Base-by-base conservation (phyloP, 2,113 vertebrate genomes). In the Malurus cyaneus region DNA sequence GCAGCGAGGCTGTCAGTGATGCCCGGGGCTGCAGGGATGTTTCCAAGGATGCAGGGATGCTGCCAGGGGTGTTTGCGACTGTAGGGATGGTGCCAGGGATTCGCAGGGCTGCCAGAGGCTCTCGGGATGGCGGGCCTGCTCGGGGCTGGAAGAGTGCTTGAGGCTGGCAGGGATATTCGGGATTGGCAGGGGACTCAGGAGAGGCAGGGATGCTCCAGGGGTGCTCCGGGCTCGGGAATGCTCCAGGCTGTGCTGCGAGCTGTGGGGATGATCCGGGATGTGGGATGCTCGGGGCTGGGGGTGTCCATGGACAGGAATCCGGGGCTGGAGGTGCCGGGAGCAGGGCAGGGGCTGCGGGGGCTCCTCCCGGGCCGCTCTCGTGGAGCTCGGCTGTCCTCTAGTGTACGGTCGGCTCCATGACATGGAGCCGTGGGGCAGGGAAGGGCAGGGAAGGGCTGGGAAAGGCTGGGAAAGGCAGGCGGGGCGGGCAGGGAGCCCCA, bases 361-460 rank as follows among this genome's bases (percentile, higher is more conserved):
- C 32, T 10, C 34, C 70, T 47, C 16, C 31, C 9, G n/a, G 23
- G 10, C 34, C 0, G 4, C 46, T 76, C 26, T 8, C 47, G 13
- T 95, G 92, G 96, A 93, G 81, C 94, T 95, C 87, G 87, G 81
- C 92, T 96, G 96, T 47, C 96, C 93, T 29, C 96, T 96, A 96
- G 94, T 7, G 96, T 80, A 44, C 80, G 5, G 7, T 41, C 12
- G n/a, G 73, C 89, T 95, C 60, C 87, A 96, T 67, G 60, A 54
- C 93, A 94, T 19, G 28, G 52, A 4, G 42, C 44, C 11, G 10
- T 3, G 65, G 60, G 60, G 57, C 29, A 5, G 10, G 44, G 52
- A 47, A 46, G 23, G 36, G n/a, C 46, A 12, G 9, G 39, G 50
- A 36, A 36, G 36, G 36, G 36, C 24, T 3, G 25, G 36, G 34